Evolutionary conservation across 2,888 invertebrate genomes (phyloP), one percentile per base, ranked within the genome.

Genomic region (Agonum fuliginosum): DNA sequence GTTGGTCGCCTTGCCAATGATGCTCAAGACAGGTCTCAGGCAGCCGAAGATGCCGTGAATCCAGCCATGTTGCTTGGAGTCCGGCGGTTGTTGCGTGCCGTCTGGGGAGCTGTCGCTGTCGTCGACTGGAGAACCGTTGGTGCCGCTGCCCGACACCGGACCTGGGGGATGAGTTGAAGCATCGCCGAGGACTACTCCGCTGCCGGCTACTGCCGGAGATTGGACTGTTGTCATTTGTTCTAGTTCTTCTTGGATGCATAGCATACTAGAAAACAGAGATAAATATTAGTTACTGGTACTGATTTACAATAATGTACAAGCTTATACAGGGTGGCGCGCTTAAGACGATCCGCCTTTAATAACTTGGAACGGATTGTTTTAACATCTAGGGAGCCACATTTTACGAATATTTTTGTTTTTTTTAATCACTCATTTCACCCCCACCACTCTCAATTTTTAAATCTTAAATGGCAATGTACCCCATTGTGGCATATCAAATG

Each of bases 41-140:
- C 98, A 98, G 0, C 96, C 95, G 81, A 96, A 88, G 75, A 98
- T 90, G 0, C 96, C 96, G 79, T 93, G 93, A 85, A 95, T 91
- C 94, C 95, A 95, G 80, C 91, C 90, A 80, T 91, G 89, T 85
- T 92, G 90, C 70, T 87, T 85, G 74, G 88, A 86, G 79, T 88
- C 88, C 41, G 84, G 80, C 48, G 82, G 86, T 84, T 81, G 87
- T 84, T 82, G 88, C 78, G 82, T 87, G 80, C 84, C 87, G 83
- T 81, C 89, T 82, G 82, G 89, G 81, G 89, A 89, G 85, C 83
- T 89, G 83, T 85, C 88, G 84, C 85, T 84, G 67, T 81, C 86
- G 30, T 85, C 84, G 48, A 17, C 20, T 37, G 46, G 46, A 19
- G 84, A 78, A 24, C 72, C 80, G 78, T 82, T 82, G 48, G 85